Base-by-base conservation (phyloP, 2,888 invertebrate species). In the Invenusta paracnida region DNA sequence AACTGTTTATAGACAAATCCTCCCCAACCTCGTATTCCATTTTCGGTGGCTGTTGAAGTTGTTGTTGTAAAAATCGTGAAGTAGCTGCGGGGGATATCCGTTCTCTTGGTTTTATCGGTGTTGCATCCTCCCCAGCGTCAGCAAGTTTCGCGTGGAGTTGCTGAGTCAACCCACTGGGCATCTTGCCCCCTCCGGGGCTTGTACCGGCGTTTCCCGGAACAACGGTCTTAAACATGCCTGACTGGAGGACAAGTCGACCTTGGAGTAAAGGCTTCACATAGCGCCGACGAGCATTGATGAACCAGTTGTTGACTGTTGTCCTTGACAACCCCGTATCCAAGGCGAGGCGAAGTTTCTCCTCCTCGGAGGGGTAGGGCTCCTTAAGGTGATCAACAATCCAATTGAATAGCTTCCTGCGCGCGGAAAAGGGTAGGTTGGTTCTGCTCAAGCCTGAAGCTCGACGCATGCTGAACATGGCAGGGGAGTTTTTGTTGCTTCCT, bases 291-390 rank as follows among this genome's bases (percentile, higher is more conserved):
- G 87, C 87, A 67, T 87, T 87, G 73, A 87, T 87, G 48, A 87
- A 87, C 87, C 87, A 87, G 29, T 87, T 87, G 31, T 87, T 87
- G 23, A 87, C 87, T 25, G 87, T 87, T n/a, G 87, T 87, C 30
- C 86, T 27, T 5, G 86, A 83, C 73, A 87, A 31, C 25, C 86
- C 86, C 23, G 87, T 87, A 27, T 87, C 86, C 48, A 67, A 66
- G 67, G 87, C 87, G 25, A 87, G 81, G 29, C 82, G 67, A n/a
- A 83, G 28, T 67, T 87, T 87, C 73, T 87, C 86, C 73, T 87
- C 87, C 66, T 87, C 87, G 13, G 87, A 87, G 17, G 87, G 87
- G 79, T 87, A 87, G 28, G 87, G 87, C 48, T 87, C 86, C 25
- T 81, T 48, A 23, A 87, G 81, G 79, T 87, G 87, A 31, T 67